Evolutionary conservation across 92 coral and sea anemone species (phyloP), one percentile per base, ranked within the genome.

Genomic region (Porites lobata): DNA sequence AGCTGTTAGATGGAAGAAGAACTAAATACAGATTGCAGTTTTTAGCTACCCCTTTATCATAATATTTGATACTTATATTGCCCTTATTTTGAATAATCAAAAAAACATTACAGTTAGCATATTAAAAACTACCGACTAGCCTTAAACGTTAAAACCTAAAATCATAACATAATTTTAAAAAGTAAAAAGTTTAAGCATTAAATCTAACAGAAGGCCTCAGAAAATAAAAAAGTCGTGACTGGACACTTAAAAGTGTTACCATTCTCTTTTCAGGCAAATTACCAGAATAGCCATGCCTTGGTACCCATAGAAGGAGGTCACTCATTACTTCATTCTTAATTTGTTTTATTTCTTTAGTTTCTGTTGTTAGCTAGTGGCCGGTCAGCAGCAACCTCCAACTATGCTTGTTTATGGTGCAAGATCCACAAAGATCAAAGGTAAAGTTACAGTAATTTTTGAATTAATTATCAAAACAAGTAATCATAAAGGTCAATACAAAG

Each of bases 281-380:
- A 29, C 29, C 29, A 65, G 1, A 21, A 65, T 65, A 17, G n/a
- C 71, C n/a, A 21, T 65, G n/a, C n/a, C n/a, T 15, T 12, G n/a
- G 8, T 21, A 65, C 18, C n/a, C n/a, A 21, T 65, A 18, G n/a
- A 22, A 12, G 13, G 22, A 65, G 71, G n/a, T 21, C 13, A 65
- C 9, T 56, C 9, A 9, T 1, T 9, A 56, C 10, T 13, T 8
- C 1, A 65, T 65, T 8, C 29, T 15, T 22, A 29, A 50, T 50
- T 50, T 75, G 38, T 68, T 8, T 75, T 14, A n/a, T 53, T 14
- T 76, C 65, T 82, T 19, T 82, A 86, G 93, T 90, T 90, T 74
- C 86, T 90, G 8, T 9, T 90, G 8, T 87, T 90, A 72, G 88
- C 76, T 15, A 79, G 90, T 86, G 93, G 93, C 21, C 75, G 91